A percentile compares a stretch with the other conserved stretches of the same genome.
Evolutionary conservation across 2,797 vertebrate genomes (phyloP).

Genomic region (Neosilurus hyrtlii): DNA sequence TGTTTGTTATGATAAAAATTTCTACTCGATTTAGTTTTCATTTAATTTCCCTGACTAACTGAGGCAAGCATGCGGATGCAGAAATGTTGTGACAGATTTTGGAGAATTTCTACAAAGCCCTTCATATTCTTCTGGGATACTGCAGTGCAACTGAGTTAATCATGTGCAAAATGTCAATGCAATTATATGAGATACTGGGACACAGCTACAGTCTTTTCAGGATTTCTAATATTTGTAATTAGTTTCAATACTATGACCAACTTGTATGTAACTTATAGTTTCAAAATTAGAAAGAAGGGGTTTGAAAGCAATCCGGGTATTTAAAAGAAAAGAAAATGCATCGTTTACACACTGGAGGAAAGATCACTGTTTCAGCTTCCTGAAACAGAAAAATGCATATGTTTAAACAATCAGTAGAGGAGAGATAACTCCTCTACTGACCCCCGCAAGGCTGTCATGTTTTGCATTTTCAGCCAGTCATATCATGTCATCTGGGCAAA

Average conservation of each 20-base stretch:
- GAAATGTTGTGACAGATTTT: conserved; percentile 7
- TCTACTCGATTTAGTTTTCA: conserved; percentile 1
- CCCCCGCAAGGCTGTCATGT: too few species aligned
- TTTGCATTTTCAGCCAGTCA: too few species aligned
- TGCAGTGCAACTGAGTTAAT: background rate
- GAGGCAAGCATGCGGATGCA: conserved; percentile 29
- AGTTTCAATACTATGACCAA: background rate
- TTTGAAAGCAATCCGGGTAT: conserved; percentile 4
- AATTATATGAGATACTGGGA: conserved; percentile 12
- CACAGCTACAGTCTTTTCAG: conserved; percentile 18
- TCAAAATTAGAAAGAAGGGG: background rate
- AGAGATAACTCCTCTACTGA: too few species aligned
- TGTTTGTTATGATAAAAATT: background rate
- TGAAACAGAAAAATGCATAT: too few species aligned
- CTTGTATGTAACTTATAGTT: background rate
- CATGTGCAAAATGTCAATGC: conserved; percentile 10
- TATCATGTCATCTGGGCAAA: too few species aligned
- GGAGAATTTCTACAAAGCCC: conserved; percentile 18
- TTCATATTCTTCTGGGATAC: conserved; percentile 24
- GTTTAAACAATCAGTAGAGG: too few species aligned
- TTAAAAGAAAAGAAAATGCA: too few species aligned
- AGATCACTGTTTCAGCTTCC: too few species aligned
- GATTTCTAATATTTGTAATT: background rate
- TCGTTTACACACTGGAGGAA: too few species aligned
- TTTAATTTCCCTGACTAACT: background rate